Conservation (phyloP, 2,888 invertebrate genomes). For the Tachina fera region DNA sequence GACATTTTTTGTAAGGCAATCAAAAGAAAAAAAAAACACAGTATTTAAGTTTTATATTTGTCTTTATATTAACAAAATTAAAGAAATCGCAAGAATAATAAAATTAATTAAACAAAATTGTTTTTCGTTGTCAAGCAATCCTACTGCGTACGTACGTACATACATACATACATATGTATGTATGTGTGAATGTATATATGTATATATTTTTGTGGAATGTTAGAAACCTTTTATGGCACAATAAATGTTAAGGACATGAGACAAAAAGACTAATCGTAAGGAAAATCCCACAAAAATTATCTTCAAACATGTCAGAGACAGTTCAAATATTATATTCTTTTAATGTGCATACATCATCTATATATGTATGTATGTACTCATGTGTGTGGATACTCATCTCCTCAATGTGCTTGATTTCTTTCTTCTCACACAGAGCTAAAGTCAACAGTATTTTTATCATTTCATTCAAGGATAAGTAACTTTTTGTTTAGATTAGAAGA, state of each 20-base stretch:
- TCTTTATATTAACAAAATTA: constrained; percentile 1
- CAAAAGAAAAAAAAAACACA: background rate
- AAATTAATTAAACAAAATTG: constrained; percentile 50
- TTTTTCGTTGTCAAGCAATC: constrained; percentile 39
- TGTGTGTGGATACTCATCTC: background rate
- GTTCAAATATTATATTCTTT: constrained; percentile 45
- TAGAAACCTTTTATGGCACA: constrained; percentile 24
- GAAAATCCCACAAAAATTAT: constrained; percentile 42
- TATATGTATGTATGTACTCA: too few relatives aligned
- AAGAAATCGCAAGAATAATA: constrained; percentile 16
- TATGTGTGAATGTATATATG: too few relatives aligned
- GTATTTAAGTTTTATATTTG: constrained; percentile 24
- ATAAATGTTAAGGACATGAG: background rate
- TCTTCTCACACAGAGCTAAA: constrained; percentile 15
- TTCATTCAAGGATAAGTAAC: constrained; percentile 59
- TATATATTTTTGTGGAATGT: constrained; percentile 15
- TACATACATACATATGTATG: background rate
- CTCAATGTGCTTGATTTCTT: background rate
- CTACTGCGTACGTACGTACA: too few relatives aligned
- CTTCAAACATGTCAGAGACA: constrained; percentile 58
- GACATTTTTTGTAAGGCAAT: background rate
- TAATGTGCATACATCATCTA: background rate
- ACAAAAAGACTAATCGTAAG: constrained; percentile 9
- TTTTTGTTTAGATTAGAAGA: constrained; percentile 24
- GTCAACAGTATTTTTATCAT: constrained; percentile 48